Conservation (phyloP, 2,113 vertebrate genomes). For the Leiothrix lutea region DNA sequence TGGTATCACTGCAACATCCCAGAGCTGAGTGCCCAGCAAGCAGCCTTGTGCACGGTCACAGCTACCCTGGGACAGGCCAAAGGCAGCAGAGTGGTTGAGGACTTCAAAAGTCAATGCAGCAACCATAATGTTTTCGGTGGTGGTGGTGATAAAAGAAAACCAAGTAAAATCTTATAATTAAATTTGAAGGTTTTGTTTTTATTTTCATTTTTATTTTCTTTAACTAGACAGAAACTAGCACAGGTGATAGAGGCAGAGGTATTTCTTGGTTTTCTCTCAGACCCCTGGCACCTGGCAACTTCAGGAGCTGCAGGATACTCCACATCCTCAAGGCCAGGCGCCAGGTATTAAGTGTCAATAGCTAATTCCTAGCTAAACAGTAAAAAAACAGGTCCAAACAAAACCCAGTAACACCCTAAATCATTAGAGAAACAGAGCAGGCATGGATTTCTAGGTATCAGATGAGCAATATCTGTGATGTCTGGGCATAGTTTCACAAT, state of each 20-base stretch:
- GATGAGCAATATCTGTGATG: neutral
- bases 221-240: neutral
- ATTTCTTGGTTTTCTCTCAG: neutral
- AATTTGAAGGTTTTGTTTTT: neutral
- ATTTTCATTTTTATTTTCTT: neutral
- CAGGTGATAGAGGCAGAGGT: neutral
- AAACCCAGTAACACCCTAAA: neutral
- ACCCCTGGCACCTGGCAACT: neutral
- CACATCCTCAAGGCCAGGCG: neutral
- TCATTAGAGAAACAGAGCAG: neutral
- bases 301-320: neutral
- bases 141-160: neutral
- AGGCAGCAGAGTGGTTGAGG: neutral
- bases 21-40: rapidly evolving
- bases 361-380: neutral
- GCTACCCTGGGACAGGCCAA: neutral
- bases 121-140: neutral
- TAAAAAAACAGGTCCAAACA: neutral
- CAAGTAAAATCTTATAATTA: neutral
- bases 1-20: neutral
- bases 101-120: neutral
- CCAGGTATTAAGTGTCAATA: neutral
- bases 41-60: neutral
- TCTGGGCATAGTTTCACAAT: neutral
- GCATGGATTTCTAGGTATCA: neutral